Conservation (phyloP, 2,797 vertebrate species). For the Thalassophryne amazonica region DNA sequence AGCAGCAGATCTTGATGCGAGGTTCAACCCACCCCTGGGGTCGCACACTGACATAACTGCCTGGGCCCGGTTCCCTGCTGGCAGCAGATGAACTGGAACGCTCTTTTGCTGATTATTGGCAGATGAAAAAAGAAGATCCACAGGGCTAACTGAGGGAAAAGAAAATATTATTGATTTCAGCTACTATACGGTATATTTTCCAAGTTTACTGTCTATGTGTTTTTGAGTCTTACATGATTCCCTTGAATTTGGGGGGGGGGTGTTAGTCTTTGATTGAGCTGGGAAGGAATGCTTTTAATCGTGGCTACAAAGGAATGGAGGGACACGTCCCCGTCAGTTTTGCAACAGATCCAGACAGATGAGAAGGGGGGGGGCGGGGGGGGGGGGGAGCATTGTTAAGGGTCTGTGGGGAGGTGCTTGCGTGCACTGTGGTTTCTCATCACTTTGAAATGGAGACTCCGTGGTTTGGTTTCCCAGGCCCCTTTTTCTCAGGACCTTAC, state of each 20-base stretch:
- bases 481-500: constrained; percentile 52
- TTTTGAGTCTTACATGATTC: constrained; percentile 68
- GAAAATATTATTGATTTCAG: constrained; percentile 74
- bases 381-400: constrained; percentile 76
- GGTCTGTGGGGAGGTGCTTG: constrained; percentile 72
- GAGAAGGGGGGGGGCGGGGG: constrained; percentile 50
- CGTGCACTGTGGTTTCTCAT: constrained; percentile 66
- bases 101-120: constrained; percentile 70
- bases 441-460: constrained; percentile 71
- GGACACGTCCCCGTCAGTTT: constrained; percentile 67
- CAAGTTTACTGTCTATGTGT: constrained; percentile 59
- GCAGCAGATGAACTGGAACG: constrained; percentile 71
- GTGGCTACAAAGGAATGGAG: constrained; percentile 68
- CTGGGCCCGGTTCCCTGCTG: constrained; percentile 61
- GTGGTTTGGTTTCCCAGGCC: constrained; percentile 70
- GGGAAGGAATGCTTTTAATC: constrained; percentile 78
- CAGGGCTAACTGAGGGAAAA: constrained; percentile 52
- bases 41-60: constrained; percentile 55
- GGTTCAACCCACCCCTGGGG: constrained; percentile 35
- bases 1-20: constrained; percentile 57
- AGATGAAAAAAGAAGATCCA: constrained; percentile 74
- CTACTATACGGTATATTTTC: constrained; percentile 75
- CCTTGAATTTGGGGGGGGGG: constrained; percentile 63
- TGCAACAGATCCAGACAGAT: constrained; percentile 66
- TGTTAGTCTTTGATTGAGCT: constrained; percentile 70